Evolutionary conservation across 2,113 vertebrate genomes (phyloP).

Genomic region (Percopsis transmontana): DNA sequence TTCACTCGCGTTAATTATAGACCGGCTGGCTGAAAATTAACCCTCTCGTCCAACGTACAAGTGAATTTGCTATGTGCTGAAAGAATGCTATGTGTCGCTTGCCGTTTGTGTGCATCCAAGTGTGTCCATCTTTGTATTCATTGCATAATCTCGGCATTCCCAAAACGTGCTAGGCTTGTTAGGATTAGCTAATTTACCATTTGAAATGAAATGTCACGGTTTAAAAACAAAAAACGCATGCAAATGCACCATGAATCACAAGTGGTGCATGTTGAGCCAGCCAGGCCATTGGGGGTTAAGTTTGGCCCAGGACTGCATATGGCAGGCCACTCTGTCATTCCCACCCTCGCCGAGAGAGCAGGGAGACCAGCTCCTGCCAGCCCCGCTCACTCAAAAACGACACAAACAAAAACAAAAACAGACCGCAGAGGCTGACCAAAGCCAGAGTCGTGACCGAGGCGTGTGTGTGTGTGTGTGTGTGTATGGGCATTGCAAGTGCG

Average conservation of each 20-base stretch:
- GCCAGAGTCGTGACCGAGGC: constrained; percentile 54
- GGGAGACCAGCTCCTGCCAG: constrained; percentile 29
- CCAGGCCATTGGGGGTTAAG: constrained; percentile 33
- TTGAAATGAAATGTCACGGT: too few relatives aligned
- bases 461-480: constrained; percentile 20
- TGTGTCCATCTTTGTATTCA: too few relatives aligned
- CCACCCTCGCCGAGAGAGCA: constrained; percentile 38
- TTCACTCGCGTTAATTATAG: constrained; percentile 70
- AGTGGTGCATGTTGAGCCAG: not conserved
- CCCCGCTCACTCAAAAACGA: constrained; percentile 50
- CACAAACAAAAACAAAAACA: constrained; percentile 14
- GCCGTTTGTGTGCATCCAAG: constrained; percentile 25
- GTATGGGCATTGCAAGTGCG: not conserved
- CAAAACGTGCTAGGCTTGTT: too few relatives aligned
- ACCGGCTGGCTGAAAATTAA: constrained; percentile 65
- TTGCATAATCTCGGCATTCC: too few relatives aligned
- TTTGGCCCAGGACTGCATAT: constrained; percentile 40
- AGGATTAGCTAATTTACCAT: too few relatives aligned
- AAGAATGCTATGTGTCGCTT: constrained; percentile 13
- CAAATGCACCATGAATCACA: not conserved
- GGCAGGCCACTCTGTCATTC: constrained; percentile 49
- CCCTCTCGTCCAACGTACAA: constrained; percentile 25
- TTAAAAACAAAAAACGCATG: too few relatives aligned
- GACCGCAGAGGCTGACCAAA: constrained; percentile 51
- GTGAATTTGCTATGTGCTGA: constrained; percentile 6